phyloP scores from a whole-genome alignment of 2,888 invertebrate genomes.

The Noctua comes region DNA sequence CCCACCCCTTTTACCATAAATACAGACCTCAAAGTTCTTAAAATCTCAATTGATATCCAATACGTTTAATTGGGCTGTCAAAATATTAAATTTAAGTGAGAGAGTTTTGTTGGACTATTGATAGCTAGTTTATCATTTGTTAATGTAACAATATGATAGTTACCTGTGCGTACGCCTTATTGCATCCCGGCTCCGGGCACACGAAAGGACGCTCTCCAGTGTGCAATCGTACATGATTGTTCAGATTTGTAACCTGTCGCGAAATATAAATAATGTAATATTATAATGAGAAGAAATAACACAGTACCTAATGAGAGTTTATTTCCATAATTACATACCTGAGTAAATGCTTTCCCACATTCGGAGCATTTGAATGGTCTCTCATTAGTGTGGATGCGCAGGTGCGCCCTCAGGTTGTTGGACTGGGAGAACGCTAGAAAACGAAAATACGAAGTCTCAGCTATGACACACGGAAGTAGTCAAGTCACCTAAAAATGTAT shows the following conservation, averaged over 20 bases:
- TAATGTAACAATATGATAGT: not conserved
- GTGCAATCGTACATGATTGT: conserved; percentile 88
- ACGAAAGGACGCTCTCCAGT: conserved; percentile 88
- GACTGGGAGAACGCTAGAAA: conserved; percentile 88
- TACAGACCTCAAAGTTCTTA: not conserved
- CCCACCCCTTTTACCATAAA: not conserved
- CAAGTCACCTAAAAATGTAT: not conserved
- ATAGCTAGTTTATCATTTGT: not conserved
- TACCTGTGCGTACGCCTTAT: conserved; percentile 88
- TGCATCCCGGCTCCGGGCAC: conserved; percentile 87
- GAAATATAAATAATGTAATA: conserved; percentile 1
- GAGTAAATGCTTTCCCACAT: conserved; percentile 89
- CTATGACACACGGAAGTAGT: not conserved
- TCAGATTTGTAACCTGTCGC: conserved; percentile 86
- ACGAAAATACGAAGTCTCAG: not conserved
- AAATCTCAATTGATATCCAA: not conserved
- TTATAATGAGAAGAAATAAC: not conserved
- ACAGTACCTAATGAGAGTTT: too few relatives aligned
- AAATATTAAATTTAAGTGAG: not conserved
- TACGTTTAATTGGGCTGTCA: not conserved
- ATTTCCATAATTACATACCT: conserved; percentile 73
- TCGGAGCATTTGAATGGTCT: conserved; percentile 88
- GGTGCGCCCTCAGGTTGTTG: conserved; percentile 88
- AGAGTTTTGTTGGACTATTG: not conserved
- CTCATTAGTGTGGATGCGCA: conserved; percentile 89